A percentile compares a stretch with the other conserved stretches of the same genome.
phyloP scores from a whole-genome alignment of 2,888 invertebrate genomes.

The Cheilosia impressa region DNA sequence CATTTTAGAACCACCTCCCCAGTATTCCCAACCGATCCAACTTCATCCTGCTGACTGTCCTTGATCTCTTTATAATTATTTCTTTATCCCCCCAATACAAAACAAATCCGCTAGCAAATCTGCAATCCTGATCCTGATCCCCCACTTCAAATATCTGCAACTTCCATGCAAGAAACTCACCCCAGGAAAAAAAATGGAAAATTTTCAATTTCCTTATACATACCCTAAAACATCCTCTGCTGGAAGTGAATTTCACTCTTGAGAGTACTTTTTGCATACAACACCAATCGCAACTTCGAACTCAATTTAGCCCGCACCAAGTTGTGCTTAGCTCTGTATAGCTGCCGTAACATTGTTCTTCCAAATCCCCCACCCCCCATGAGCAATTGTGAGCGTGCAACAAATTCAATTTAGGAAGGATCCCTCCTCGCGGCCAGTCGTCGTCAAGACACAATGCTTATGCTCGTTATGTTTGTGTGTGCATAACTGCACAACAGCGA shows the following conservation, averaged over 20 bases:
- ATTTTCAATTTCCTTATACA: neutral
- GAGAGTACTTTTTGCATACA: neutral
- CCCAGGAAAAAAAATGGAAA: neutral
- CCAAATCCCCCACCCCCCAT: too few species aligned
- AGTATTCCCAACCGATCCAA: too few species aligned
- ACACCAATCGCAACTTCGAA: constrained; percentile 20
- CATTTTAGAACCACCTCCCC: too few species aligned
- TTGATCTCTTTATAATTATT: neutral
- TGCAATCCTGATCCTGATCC: neutral
- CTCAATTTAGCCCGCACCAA: constrained; percentile 13
- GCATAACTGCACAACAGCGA: constrained; percentile 52
- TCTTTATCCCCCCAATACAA: neutral
- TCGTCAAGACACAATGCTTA: neutral
- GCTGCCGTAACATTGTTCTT: constrained; percentile 11
- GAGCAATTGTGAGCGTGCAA: constrained; percentile 10
- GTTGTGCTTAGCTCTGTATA: neutral
- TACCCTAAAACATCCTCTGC: neutral
- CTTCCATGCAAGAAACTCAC: neutral
- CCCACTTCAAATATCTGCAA: neutral
- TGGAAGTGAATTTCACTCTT: neutral
- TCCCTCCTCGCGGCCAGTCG: neutral
- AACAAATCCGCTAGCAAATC: neutral
- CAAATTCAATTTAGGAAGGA: constrained; percentile 28
- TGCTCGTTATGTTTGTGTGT: neutral
- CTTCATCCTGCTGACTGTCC: too few species aligned